Percentiles rank a stretch among this genome's conserved stretches.
Conservation (phyloP, 1,140 invertebrate genomes). For the Diachasma alloeum region DNA sequence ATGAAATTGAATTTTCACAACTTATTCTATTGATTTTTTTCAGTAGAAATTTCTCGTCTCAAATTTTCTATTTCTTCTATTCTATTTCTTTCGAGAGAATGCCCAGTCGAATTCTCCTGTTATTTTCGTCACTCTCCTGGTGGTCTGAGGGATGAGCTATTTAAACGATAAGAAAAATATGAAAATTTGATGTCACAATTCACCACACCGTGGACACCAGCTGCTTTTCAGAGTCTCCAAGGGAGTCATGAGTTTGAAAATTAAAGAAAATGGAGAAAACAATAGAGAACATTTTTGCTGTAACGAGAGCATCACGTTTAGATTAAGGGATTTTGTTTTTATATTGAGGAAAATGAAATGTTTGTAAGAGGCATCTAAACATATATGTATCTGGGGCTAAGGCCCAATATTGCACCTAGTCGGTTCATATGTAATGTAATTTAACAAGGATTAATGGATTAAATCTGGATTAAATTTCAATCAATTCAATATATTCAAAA, state of each 20-base stretch:
- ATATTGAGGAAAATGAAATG: constrained; percentile 17
- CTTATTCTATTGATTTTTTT: too few relatives aligned
- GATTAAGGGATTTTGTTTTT: constrained; percentile 24
- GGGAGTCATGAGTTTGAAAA: neutral
- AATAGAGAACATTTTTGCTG: neutral
- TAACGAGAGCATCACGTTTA: neutral
- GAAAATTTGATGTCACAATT: neutral
- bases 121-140: neutral
- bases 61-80: too few relatives aligned
- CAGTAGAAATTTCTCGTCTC: too few relatives aligned
- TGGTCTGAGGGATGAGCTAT: neutral
- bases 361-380: constrained; percentile 21
- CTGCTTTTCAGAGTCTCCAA: neutral
- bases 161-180: neutral
- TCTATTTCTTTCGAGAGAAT: too few relatives aligned
- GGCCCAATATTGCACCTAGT: constrained; percentile 18
- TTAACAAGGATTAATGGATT: constrained; percentile 14
- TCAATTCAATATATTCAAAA: constrained; percentile 1
- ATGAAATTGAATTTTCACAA: too few relatives aligned
- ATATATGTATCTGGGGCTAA: constrained; percentile 20
- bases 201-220: neutral
- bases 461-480: neutral
- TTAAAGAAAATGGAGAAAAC: neutral
- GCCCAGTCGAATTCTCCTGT: neutral
- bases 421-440: neutral